Conservation (phyloP, 2,797 vertebrate species). For the Galaxias olidus region DNA sequence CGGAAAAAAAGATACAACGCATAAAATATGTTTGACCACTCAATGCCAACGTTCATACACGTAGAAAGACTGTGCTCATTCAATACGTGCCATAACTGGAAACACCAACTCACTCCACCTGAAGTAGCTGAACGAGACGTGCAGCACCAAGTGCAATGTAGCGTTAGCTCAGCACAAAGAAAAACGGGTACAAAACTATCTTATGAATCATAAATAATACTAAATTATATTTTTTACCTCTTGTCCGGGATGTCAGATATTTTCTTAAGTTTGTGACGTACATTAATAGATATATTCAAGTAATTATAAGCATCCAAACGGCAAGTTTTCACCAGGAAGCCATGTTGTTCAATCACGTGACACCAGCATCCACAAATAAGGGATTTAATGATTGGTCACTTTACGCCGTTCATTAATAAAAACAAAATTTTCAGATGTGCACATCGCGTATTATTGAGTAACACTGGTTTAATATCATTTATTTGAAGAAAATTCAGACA, state of each 20-base stretch:
- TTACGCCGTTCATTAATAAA: background rate
- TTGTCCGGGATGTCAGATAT: background rate
- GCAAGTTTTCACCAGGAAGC: slow-evolving; percentile 1
- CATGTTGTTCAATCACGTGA: slow-evolving; percentile 46
- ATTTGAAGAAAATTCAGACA: background rate
- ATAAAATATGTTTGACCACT: background rate
- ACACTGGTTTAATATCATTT: background rate
- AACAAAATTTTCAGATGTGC: no score
- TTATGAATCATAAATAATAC: no score
- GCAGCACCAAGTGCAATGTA: no score
- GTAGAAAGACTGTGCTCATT: no score
- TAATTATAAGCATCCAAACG: background rate
- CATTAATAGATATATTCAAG: background rate
- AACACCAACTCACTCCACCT: no score
- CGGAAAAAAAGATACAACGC: background rate
- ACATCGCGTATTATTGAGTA: no score
- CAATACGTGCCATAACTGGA: no score
- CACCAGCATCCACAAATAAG: background rate
- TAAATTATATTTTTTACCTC: no score
- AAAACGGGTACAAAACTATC: no score
- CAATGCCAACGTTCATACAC: no score
- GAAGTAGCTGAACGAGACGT: no score
- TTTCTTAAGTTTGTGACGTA: background rate
- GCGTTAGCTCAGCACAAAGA: no score
- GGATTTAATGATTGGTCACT: background rate